Base-by-base conservation (phyloP, 1,140 invertebrate species). In the Branchinecta lindahli region DNA sequence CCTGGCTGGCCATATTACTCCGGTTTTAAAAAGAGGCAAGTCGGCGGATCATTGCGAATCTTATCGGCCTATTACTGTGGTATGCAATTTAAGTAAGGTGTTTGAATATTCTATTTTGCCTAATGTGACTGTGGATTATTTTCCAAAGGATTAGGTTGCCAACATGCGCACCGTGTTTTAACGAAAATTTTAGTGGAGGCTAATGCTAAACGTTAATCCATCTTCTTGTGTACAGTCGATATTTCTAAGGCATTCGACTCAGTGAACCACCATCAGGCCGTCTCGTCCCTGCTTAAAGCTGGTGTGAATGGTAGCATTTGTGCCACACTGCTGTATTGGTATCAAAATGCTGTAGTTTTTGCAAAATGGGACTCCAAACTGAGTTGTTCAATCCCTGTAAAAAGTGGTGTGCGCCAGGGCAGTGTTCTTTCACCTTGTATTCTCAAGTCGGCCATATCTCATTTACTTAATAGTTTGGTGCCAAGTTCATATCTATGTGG, bases 21-120 rank as follows among this genome's bases (percentile, higher is more conserved):
- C 47, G 9, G 9, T 52, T 9, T 9, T 52, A 52, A 52, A 52
- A n/a, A 52, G 47, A 52, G 47, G 47, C n/a, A 52, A 52, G n/a
- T 52, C 47, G n/a, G 47, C 47, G n/a, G 47, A 52, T n/a, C n/a
- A 52, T 52, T 52, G 47, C n/a, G 47, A 52, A 52, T 52, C 47
- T 9, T 52, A 52, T 52, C 9, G 47, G 47, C 47, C 47, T 9
- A 52, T 52, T n/a, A 52, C 47, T 9, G 47, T 52, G 9, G 47
- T n/a, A 9, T 9, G 47, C n/a, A 52, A 52, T 52, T 9, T n/a
- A n/a, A 52, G n/a, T n/a, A 52, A 52, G n/a, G n/a, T 52, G 47
- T 52, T 52, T n/a, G 47, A 52, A n/a, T 52, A 52, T n/a, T 9
- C n/a, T 9, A 52, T 52, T 9, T 52, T 52, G 47, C 47, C 47